Percentiles rank a stretch among this genome's conserved stretches.
Conservation (phyloP, 2,888 invertebrate species). For the Chloroclysta siterata region DNA sequence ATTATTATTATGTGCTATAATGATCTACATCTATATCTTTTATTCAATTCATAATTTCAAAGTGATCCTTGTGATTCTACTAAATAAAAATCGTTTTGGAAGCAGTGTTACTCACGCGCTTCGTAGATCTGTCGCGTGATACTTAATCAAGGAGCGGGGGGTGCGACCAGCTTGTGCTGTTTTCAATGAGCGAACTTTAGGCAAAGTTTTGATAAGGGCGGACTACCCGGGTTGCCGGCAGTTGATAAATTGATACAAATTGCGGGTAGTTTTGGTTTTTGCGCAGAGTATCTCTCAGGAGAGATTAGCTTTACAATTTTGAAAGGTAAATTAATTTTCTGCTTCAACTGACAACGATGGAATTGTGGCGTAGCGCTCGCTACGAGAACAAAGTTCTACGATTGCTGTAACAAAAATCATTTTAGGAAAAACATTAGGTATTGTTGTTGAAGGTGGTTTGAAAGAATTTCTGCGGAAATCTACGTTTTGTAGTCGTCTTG, state of each 20-base stretch:
- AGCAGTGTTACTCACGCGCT: too few relatives aligned
- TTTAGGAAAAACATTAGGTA: too few relatives aligned
- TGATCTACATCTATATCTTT: too few relatives aligned
- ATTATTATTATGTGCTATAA: too few relatives aligned
- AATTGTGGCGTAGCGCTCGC: not conserved
- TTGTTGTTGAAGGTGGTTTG: too few relatives aligned
- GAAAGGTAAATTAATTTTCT: conserved; percentile 28
- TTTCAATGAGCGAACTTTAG: conserved; percentile 56
- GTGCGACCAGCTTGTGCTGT: conserved; percentile 41
- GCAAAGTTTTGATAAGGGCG: conserved; percentile 49
- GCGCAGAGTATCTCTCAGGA: conserved; percentile 32
- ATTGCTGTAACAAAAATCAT: too few relatives aligned
- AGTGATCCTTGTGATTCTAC: too few relatives aligned
- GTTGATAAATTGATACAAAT: conserved; percentile 63
- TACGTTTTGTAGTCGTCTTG: too few relatives aligned
- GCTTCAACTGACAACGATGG: not conserved
- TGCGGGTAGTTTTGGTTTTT: conserved; percentile 53
- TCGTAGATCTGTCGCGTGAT: not conserved
- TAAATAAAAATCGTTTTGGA: too few relatives aligned
- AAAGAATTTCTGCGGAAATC: too few relatives aligned
- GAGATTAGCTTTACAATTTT: conserved; percentile 44
- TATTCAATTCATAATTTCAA: too few relatives aligned
- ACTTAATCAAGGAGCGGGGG: conserved; percentile 24
- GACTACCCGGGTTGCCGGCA: conserved; percentile 42
- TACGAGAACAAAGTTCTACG: too few relatives aligned